Conservation (phyloP, 1,140 invertebrate species). For the Solenopsis invicta region DNA sequence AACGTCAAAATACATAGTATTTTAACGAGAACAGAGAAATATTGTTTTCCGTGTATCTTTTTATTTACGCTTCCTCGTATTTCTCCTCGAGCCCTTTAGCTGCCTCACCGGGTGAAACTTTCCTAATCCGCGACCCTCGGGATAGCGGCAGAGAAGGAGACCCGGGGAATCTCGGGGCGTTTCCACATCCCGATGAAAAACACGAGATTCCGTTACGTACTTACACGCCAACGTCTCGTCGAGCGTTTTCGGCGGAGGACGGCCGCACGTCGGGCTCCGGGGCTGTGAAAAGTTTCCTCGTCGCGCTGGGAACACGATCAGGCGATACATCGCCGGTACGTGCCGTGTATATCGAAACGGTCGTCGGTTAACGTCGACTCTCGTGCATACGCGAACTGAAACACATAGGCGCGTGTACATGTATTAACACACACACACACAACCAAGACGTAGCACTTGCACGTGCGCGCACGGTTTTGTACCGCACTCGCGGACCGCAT, state of each 20-base stretch:
- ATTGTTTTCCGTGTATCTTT: constrained; percentile 26
- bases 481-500: constrained; percentile 35
- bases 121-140: constrained; percentile 36
- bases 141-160: constrained; percentile 11
- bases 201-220: constrained; percentile 65
- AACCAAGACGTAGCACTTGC: constrained; percentile 57
- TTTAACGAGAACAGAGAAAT: background rate
- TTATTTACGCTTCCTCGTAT: constrained; percentile 11
- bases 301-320: constrained; percentile 75
- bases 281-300: constrained; percentile 74
- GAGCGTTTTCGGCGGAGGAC: constrained; percentile 45
- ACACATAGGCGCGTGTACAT: background rate
- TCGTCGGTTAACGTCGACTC: constrained; percentile 74
- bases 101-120: constrained; percentile 42
- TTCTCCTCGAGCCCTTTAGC: constrained; percentile 34
- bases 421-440: constrained; percentile 17
- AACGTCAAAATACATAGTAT: background rate
- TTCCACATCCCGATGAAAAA: constrained; percentile 51
- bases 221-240: constrained; percentile 54
- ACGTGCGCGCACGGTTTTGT: constrained; percentile 60
- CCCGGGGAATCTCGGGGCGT: constrained; percentile 48
- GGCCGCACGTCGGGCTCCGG: constrained; percentile 46
- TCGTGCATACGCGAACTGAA: constrained; percentile 67
- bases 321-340: constrained; percentile 77
- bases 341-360: constrained; percentile 72